Evolutionary conservation across 1,140 invertebrate genomes (phyloP).

Genomic region (Goniozus legneri): DNA sequence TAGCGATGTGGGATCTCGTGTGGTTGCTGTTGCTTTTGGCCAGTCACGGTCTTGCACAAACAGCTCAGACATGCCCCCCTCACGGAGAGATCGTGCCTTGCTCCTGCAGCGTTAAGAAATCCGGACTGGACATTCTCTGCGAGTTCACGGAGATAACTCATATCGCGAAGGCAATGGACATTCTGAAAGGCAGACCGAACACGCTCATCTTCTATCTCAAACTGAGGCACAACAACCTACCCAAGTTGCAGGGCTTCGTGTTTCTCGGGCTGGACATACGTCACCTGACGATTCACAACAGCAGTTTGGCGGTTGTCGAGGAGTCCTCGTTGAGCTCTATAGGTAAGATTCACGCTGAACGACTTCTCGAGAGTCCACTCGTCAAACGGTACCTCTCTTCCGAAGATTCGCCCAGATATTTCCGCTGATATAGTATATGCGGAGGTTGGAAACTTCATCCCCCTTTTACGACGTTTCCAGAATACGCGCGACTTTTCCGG

Average conservation of each 20-base stretch:
- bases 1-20: too few species aligned
- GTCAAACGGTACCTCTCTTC: too few species aligned
- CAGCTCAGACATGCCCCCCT: slow-evolving; percentile 66
- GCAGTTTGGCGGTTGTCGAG: slow-evolving; percentile 80
- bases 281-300: slow-evolving; percentile 83
- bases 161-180: slow-evolving; percentile 72
- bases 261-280: slow-evolving; percentile 84
- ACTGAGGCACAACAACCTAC: slow-evolving; percentile 76
- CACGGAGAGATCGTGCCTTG: slow-evolving; percentile 72
- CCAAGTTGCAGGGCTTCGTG: slow-evolving; percentile 77
- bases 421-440: too few species aligned
- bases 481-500: too few species aligned
- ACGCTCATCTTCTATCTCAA: slow-evolving; percentile 82
- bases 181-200: slow-evolving; percentile 67
- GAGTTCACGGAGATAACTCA: slow-evolving; percentile 75
- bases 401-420: too few species aligned
- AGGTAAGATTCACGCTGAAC: slow-evolving; percentile 66
- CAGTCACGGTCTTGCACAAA: slow-evolving; percentile 25
- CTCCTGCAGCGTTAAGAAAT: slow-evolving; percentile 77
- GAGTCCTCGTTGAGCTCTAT: slow-evolving; percentile 80
- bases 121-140: slow-evolving; percentile 81
- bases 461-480: too few species aligned
- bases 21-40: too few species aligned
- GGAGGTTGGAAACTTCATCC: too few species aligned
- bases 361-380: too few species aligned